phyloP scores from a whole-genome alignment of 2,888 invertebrate species.

The Andrena praecox region DNA sequence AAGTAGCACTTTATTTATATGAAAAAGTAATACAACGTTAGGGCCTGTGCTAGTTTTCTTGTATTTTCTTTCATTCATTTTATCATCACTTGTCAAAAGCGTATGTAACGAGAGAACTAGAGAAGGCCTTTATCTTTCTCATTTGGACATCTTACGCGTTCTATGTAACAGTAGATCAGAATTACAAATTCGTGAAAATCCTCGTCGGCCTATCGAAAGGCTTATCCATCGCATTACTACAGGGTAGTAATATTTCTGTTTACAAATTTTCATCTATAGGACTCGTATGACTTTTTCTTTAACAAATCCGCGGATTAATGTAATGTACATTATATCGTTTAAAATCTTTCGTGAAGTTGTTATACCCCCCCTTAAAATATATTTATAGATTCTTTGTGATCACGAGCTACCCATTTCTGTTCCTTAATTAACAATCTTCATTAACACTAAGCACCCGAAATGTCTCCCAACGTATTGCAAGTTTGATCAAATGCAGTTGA shows the following conservation, averaged over 20 bases:
- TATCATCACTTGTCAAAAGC: conserved; percentile 62
- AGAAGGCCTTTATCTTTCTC: conserved; percentile 68
- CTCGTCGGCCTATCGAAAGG: conserved; percentile 15
- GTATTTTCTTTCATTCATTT: conserved; percentile 39
- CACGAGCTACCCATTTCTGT: conserved; percentile 48
- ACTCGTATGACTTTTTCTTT: conserved; percentile 2
- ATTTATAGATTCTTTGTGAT: conserved; percentile 58
- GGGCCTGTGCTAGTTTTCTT: conserved; percentile 71
- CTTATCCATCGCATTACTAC: conserved; percentile 50
- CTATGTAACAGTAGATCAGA: conserved; percentile 50
- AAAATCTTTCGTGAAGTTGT: conserved; percentile 46
- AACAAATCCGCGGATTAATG: conserved; percentile 30
- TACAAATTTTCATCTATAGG: conserved; percentile 40
- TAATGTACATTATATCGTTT: conserved; percentile 51
- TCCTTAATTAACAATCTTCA: conserved; percentile 30
- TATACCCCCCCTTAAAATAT: conserved; percentile 64
- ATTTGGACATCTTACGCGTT: conserved; percentile 55
- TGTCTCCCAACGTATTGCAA: conserved; percentile 52
- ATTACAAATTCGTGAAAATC: conserved; percentile 48
- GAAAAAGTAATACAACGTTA: conserved; percentile 83
- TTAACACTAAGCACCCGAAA: conserved; percentile 57
- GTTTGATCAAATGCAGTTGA: conserved; percentile 63
- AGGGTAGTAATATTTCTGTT: conserved; percentile 50
- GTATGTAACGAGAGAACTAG: conserved; percentile 69
- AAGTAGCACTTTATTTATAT: conserved; percentile 84